Conservation (phyloP, 2,888 invertebrate genomes). For the Cosmia trapezina region DNA sequence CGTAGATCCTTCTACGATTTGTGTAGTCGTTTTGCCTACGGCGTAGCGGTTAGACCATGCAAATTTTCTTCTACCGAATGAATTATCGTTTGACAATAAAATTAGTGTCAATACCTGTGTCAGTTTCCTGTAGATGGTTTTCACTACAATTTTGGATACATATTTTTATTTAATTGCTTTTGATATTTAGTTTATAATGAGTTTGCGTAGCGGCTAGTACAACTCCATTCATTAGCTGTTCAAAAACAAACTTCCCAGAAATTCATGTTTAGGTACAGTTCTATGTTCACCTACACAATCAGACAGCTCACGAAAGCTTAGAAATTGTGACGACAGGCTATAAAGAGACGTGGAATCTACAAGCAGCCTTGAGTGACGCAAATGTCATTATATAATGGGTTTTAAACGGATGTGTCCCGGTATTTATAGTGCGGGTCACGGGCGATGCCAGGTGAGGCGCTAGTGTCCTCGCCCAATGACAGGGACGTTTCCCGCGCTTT, state of each 20-base stretch:
- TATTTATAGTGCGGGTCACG: constrained; percentile 72
- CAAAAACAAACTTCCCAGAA: constrained; percentile 12
- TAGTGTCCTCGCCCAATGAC: constrained; percentile 71
- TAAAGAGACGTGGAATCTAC: constrained; percentile 51
- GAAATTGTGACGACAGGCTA: constrained; percentile 43
- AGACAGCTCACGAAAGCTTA: constrained; percentile 40
- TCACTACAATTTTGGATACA: not conserved
- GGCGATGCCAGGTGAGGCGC: constrained; percentile 69
- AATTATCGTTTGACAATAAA: not conserved
- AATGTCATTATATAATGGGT: constrained; percentile 62
- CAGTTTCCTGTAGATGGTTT: not conserved
- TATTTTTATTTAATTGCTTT: not conserved
- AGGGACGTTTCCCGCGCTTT: constrained; percentile 65
- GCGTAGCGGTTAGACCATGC: constrained; percentile 6
- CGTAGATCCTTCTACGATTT: constrained; percentile 37
- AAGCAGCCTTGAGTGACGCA: constrained; percentile 63
- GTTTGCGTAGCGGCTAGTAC: not conserved
- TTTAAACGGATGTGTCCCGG: constrained; percentile 66
- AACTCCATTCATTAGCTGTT: constrained; percentile 12
- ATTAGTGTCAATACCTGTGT: not conserved
- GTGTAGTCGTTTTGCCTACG: constrained; percentile 27
- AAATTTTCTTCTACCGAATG: not conserved
- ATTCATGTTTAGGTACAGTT: constrained; percentile 20
- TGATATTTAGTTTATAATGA: not conserved
- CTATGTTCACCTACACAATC: constrained; percentile 19